Base-by-base conservation (phyloP, 1,140 invertebrate genomes). In the Gryon sp. region DNA sequence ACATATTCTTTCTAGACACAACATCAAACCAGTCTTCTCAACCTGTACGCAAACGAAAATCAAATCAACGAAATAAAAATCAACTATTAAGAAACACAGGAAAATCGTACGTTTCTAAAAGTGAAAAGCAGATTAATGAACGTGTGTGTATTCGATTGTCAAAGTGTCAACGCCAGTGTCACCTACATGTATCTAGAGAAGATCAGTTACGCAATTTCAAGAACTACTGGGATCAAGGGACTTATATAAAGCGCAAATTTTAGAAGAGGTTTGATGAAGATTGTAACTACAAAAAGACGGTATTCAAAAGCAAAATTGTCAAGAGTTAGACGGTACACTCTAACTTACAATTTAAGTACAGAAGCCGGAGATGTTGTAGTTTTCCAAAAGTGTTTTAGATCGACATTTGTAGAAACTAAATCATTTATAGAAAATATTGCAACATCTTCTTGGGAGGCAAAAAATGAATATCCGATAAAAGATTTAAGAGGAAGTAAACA, bases 351-450 rank as follows among this genome's bases (percentile, higher is more conserved):
- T 53, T 53, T 62, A 19, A 11, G 2, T 24, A 3, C 19, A 24
- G 28, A 62, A 22, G 20, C 32, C 12, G 30, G 30, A n/a, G 32
- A 22, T 20, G 18, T 36, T 1, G 9, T 18, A 24, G 50, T 53
- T 53, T 53, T 30, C 24, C 6, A 36, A 53, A 22, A 3, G 1
- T 53, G 50, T 53, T 53, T 53, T 18, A 19, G n/a, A 22, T 11
- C 12, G 1, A 53, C 30, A 32, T 38, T 53, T 9, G 32, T 30
- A 3, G 50, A 53, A 53, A 38, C 50, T 4, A 36, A 38, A 36
- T 36, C 30, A 11, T 53, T 53, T 36, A 11, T 53, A 7, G 50
- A 36, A 22, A 53, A 53, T 15, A n/a, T 46, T 26, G 2, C 12
- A 2, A 46, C 4, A 11, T 28, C 20, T 4, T 28, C 22, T 2